Evolutionary conservation across 2,888 invertebrate species (phyloP), one percentile per base, ranked within the genome.

Genomic region (Diogma glabrata): DNA sequence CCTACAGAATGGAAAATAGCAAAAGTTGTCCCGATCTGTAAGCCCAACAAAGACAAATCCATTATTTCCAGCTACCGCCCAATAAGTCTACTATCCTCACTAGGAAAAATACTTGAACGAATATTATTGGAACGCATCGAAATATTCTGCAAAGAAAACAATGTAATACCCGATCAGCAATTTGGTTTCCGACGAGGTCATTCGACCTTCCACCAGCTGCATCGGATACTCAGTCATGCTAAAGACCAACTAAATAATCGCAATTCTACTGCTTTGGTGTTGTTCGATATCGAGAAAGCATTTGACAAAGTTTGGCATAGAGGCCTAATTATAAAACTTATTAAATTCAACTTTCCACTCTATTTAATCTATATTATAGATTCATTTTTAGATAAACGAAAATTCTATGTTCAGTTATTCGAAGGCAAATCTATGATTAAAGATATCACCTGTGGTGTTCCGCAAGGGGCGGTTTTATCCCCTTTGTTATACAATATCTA

Each of bases 221-320:
- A 57, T 0, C 53, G 61, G 50, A 55, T 67, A 6, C 53, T 56
- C 6, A 55, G 60, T 47, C 14, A 56, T 17, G 56, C 60, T 12
- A 51, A 55, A 3, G 43, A 56, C 6, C 60, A 58, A 17, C 58
- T 62, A n/a, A 57, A 60, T 28, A 50, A 51, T 4, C 56, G 56
- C 22, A 50, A 60, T 46, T 52, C 53, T 5, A 61, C 60, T 4
- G 60, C 57, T 7, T 56, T 61, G 17, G 52, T 61, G 1, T 53
- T 63, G 8, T 52, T 67, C 1, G 64, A 67, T 47, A 53, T 64
- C 3, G 57, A 59, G 38, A 60, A 61, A 51, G 64, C 63, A 0
- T 65, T 66, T 52, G 61, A 66, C 53, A 56, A 57, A 12, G 62
- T 66, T 3, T 65, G 64, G 62, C 62, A 63, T 38, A 50, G 58